Percentiles rank a stretch among this genome's conserved stretches.
Conservation (phyloP, 2,888 invertebrate genomes). For the Ophioninae sp. region DNA sequence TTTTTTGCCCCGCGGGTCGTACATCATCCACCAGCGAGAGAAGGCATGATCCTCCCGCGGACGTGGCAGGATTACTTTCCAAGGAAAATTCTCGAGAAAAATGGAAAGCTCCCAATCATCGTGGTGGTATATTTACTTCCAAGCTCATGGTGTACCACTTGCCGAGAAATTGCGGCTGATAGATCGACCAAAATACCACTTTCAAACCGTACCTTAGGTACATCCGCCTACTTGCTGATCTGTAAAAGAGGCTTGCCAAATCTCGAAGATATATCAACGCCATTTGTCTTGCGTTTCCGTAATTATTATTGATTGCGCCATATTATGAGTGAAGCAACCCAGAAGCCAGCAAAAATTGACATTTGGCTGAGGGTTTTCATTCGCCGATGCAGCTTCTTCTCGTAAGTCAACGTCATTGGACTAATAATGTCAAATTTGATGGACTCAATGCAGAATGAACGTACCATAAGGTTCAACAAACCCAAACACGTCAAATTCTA, state of each 20-base stretch:
- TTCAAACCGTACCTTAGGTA: conserved; percentile 50
- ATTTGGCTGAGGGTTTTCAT: background rate
- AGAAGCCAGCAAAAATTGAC: background rate
- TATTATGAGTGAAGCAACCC: background rate
- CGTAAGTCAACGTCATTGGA: background rate
- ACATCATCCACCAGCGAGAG: conserved; percentile 74
- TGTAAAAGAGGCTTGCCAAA: conserved; percentile 53
- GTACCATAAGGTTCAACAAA: background rate
- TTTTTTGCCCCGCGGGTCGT: conserved; percentile 77
- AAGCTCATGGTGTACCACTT: conserved; percentile 40
- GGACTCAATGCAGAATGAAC: background rate
- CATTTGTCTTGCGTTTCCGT: background rate
- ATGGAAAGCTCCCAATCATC: conserved; percentile 65
- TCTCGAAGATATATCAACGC: background rate
- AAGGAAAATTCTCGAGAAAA: conserved; percentile 74
- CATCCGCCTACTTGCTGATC: conserved; percentile 50
- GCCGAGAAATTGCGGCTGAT: conserved; percentile 68
- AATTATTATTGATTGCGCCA: background rate
- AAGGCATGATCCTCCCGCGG: conserved; percentile 75
- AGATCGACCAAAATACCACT: conserved; percentile 65
- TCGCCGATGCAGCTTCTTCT: background rate
- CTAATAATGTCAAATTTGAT: background rate
- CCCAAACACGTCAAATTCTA: conserved; percentile 9
- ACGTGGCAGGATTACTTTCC: conserved; percentile 78
- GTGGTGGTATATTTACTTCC: conserved; percentile 53